Evolutionary conservation across 2,888 invertebrate genomes (phyloP), one percentile per base, ranked within the genome.

Genomic region (Deilephila elpenor): DNA sequence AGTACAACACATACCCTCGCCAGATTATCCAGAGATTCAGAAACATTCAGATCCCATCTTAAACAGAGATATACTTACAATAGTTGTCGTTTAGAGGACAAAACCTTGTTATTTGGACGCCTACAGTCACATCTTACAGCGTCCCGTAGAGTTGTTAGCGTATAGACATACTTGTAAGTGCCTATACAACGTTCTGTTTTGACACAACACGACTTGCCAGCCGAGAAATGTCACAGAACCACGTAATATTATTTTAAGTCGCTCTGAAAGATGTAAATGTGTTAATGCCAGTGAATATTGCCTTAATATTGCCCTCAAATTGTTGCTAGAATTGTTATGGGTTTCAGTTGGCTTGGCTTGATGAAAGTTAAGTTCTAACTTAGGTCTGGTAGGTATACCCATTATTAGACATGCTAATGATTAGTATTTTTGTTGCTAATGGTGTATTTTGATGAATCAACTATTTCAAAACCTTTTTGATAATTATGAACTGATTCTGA

Each of bases 51-150:
- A 93, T 93, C 86, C 83, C 87, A 84, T 87, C 87, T 85, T 84
- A 88, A 88, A 86, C 78, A 78, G 83, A 85, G 89, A 89, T 90
- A 89, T 89, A 89, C 86, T 87, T 89, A 91, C 92, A 91, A 92
- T 91, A 85, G 90, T 88, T 91, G 93, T 93, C 93, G 90, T 91
- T 92, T 93, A 93, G 86, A 93, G 87, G 90, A 93, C 93, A 89
- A 91, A 93, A 88, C 88, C 93, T 93, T 93, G 93, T 93, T 92
- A 91, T 91, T 90, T 83, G 89, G 89, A 86, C 91, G 92, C 91
- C 92, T 85, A 90, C 92, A 79, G 85, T 82, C 83, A 86, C 89
- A 91, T 89, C 89, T 91, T 86, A 91, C 89, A 86, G 74, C 64
- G 59, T 74, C 53, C 71, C 71, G 64, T 76, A 78, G 77, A 74